These are phyloP conservation scores for Lepidurus couesii DNA, from an alignment of 1,140 invertebrate species.

Conservation along the genomic window DNA sequence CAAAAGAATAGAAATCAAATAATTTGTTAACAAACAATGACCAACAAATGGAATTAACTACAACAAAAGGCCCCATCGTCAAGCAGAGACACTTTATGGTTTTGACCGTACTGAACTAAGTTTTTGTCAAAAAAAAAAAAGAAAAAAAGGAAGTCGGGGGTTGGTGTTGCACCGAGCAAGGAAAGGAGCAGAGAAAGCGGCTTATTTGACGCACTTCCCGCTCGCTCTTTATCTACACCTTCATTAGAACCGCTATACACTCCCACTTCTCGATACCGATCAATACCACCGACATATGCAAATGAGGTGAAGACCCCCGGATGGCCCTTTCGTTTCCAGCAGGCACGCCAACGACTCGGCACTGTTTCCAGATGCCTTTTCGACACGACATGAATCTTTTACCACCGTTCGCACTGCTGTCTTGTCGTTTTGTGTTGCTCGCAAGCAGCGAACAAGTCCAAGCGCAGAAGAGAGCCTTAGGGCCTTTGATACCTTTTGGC, in stretches of 20 bases:
- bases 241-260: slow-evolving; percentile 22
- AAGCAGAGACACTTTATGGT: no score
- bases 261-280: slow-evolving; percentile 21
- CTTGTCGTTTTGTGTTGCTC: background rate
- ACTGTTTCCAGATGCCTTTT: slow-evolving; percentile 22
- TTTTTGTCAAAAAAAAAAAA: background rate
- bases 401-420: slow-evolving; percentile 12
- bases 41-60: no score
- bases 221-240: slow-evolving; percentile 17
- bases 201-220: slow-evolving; percentile 21
- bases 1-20: no score
- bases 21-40: no score
- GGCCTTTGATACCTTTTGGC: background rate
- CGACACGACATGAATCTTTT: slow-evolving; percentile 22
- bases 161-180: background rate
- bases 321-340: slow-evolving; percentile 20
- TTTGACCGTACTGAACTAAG: no score
- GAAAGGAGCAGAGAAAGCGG: background rate
- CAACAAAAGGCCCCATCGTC: no score
- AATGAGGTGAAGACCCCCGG: slow-evolving; percentile 16
- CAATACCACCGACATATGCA: slow-evolving; percentile 21
- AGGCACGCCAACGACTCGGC: slow-evolving; percentile 17
- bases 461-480: background rate
- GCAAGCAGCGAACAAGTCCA: background rate
- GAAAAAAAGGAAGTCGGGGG: background rate